Evolutionary conservation across 2,797 vertebrate species (phyloP), one percentile per base, ranked within the genome.

Genomic region (Tragelaphus oryx): DNA sequence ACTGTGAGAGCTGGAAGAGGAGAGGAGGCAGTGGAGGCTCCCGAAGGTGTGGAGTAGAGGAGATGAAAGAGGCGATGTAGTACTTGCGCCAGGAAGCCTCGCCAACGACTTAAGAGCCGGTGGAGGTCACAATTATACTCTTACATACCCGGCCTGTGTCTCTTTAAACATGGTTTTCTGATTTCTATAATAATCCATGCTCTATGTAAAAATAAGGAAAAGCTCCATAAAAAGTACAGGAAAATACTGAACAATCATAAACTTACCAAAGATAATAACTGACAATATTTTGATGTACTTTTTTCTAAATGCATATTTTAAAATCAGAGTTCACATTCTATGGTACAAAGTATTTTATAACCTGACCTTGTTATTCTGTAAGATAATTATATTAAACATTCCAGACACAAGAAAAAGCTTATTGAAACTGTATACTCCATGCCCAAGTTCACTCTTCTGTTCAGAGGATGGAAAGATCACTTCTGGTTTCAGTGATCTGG

Each of bases 171-270:
- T 0, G 54, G 26, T 37, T 81, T 65, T 78, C 60, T 24, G 44
- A 71, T 50, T 91, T 94, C 84, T 84, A 55, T 8, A 81, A 24
- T 48, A 89, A 52, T 57, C 6, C 13, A 16, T 30, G 12, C 6
- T 94, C 22, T 91, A 48, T 62, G 17, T 59, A 60, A 95, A 96
- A 87, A 52, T 71, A 78, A 89, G 52, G 60, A 86, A 87, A 79
- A 50, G 20, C 13, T 68, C 20, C 8, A 57, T 14, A 79, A 50
- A 88, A 89, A 52, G n/a, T 18, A 33, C 20, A 89, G 55, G 65
- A 83, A 87, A 95, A 87, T 87, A 84, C 68, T 65, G 52, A 88
- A 60, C 71, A 65, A 79, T 30, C 12, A 76, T 30, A 83, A 79
- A 83, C 3, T 71, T 86, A 91, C 4, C 17, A 74, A 62, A 83